These are phyloP conservation scores for Acanthurus tractus DNA, from an alignment of 2,797 vertebrate species.

Conservation along the genomic window DNA sequence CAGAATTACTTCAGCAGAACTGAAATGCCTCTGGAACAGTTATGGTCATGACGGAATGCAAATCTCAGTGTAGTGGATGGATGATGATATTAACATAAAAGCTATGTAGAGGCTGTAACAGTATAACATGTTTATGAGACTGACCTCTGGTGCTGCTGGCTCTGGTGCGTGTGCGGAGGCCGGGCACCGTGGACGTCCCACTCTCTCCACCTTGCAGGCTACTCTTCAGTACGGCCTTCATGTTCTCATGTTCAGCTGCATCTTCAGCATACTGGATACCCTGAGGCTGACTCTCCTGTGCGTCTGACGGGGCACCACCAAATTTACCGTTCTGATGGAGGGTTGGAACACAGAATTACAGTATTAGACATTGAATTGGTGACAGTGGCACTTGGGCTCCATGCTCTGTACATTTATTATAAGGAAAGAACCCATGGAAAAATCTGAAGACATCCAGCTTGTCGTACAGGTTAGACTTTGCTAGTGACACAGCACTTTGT, in stretches of 20 bases:
- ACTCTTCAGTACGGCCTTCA: constrained; percentile 94
- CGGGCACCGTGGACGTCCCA: constrained; percentile 79
- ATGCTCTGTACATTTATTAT: constrained; percentile 10
- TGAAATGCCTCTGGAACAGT: neutral
- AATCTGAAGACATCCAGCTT: constrained; percentile 1
- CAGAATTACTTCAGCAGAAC: neutral
- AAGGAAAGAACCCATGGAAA: neutral
- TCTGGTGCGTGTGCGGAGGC: constrained; percentile 91
- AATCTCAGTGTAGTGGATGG: neutral
- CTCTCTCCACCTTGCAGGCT: constrained; percentile 79
- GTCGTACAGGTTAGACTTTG: constrained; percentile 23
- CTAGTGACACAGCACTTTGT: constrained; percentile 18
- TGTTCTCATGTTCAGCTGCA: constrained; percentile 94
- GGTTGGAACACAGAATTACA: constrained; percentile 1
- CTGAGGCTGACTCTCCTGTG: constrained; percentile 84
- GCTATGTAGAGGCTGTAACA: neutral
- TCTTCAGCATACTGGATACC: constrained; percentile 91
- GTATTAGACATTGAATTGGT: neutral
- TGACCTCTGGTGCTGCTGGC: constrained; percentile 86
- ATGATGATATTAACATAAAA: constrained; percentile 8
- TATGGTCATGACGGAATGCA: neutral
- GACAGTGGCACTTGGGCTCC: neutral
- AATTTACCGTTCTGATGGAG: constrained; percentile 91
- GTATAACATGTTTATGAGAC: neutral
- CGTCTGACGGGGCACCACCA: constrained; percentile 80